Conservation (phyloP, 2,888 invertebrate genomes). For the Tillus elongatus region DNA sequence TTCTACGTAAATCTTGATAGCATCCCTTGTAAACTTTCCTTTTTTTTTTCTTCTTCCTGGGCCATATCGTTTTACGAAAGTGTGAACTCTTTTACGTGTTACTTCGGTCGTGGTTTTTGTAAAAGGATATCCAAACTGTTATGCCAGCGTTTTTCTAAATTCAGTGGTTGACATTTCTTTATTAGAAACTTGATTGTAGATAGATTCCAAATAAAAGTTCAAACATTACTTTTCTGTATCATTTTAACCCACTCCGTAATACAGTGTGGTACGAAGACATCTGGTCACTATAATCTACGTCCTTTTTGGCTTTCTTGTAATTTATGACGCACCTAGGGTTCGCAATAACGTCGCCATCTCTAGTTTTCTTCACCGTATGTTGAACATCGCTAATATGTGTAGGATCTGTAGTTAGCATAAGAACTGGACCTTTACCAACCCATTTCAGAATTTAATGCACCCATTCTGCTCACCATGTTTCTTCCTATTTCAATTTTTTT, state of each 20-base stretch:
- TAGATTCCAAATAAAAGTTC: slow-evolving; percentile 12
- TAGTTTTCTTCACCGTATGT: not conserved
- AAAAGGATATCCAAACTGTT: slow-evolving; percentile 3
- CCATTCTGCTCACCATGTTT: slow-evolving; percentile 7
- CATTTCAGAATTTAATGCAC: slow-evolving; percentile 11
- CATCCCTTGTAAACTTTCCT: slow-evolving; percentile 14
- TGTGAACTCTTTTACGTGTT: slow-evolving; percentile 11
- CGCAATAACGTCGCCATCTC: slow-evolving; percentile 5
- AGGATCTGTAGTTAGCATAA: slow-evolving; percentile 12
- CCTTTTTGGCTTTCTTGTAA: slow-evolving; percentile 15
- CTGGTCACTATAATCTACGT: slow-evolving; percentile 12
- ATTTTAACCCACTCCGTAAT: slow-evolving; percentile 11
- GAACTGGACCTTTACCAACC: slow-evolving; percentile 13
- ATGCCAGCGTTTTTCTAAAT: slow-evolving; percentile 12
- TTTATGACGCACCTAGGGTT: slow-evolving; percentile 13
- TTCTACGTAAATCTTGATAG: slow-evolving; percentile 12
- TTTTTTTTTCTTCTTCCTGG: slow-evolving; percentile 14
- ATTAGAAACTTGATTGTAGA: slow-evolving; percentile 9
- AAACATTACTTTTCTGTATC: slow-evolving; percentile 14
- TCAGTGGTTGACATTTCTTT: slow-evolving; percentile 12
- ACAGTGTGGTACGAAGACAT: slow-evolving; percentile 15
- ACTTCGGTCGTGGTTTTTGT: not conserved
- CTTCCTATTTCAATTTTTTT: slow-evolving; percentile 9
- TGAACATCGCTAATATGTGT: not conserved
- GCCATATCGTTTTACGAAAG: slow-evolving; percentile 13